Conservation (phyloP, 1,140 invertebrate genomes). For the Drosophila persimilis region DNA sequence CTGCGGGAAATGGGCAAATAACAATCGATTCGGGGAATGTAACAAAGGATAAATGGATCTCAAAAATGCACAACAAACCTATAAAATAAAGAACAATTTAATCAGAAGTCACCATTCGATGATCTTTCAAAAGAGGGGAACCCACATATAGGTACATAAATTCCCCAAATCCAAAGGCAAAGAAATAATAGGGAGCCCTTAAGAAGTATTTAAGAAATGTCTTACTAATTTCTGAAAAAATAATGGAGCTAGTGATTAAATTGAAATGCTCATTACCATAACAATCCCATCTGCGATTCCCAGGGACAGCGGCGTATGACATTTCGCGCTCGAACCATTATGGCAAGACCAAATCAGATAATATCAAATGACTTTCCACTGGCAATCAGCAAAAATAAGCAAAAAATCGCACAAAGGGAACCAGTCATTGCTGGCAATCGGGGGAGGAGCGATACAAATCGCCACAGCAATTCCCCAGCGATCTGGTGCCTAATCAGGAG, state of each 20-base stretch:
- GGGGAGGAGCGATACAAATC: conserved; percentile 43
- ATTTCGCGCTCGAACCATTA: conserved; percentile 7
- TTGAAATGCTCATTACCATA: no score
- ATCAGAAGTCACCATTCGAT: conserved; percentile 27
- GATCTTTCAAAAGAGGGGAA: neutral
- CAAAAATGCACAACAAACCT: conserved; percentile 11
- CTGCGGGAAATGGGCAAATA: conserved; percentile 47
- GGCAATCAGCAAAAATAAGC: conserved; percentile 47
- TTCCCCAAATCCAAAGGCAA: neutral
- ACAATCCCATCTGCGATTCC: no score
- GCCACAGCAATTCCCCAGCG: conserved; percentile 47
- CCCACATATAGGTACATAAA: neutral
- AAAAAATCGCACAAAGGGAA: conserved; percentile 26
- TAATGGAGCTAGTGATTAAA: no score
- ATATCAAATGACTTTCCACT: conserved; percentile 31
- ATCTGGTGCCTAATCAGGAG: conserved; percentile 45
- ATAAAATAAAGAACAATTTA: conserved; percentile 38
- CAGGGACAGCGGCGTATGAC: conserved; percentile 4
- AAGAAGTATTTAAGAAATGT: neutral
- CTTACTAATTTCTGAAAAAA: no score
- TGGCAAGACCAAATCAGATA: conserved; percentile 29
- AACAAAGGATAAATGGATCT: conserved; percentile 55
- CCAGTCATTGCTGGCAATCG: conserved; percentile 40
- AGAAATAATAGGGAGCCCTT: no score
- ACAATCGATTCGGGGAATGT: conserved; percentile 70